Evolutionary conservation across 2,797 vertebrate genomes (phyloP).

Genomic region (Iguana delicatissima): DNA sequence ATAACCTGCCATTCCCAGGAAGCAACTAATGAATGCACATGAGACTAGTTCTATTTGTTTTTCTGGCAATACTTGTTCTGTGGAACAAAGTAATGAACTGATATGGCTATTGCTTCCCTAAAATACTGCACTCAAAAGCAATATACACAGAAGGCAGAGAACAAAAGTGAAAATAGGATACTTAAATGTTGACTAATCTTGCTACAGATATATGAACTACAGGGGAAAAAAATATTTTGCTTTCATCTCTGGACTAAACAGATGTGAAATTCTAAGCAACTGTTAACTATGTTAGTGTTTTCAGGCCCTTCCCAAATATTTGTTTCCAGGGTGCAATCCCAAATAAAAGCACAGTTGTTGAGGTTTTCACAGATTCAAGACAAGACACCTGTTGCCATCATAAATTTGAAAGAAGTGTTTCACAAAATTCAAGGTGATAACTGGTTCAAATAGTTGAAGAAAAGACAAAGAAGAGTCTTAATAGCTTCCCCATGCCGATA

Average conservation of each 20-base stretch:
- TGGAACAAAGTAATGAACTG: conserved; percentile 22
- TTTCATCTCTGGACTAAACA: not conserved
- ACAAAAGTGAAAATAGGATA: conserved; percentile 4
- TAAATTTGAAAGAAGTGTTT: conserved; percentile 22
- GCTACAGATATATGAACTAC: not conserved
- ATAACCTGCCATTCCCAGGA: not conserved
- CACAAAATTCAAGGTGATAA: conserved; percentile 21
- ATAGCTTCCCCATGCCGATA: conserved; percentile 44
- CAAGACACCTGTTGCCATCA: conserved; percentile 7
- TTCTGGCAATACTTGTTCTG: conserved; percentile 55
- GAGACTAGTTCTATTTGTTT: conserved; percentile 53
- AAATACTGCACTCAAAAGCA: conserved; percentile 34
- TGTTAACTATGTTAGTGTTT: conserved; percentile 46
- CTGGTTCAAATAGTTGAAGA: conserved; percentile 15
- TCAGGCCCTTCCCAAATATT: conserved; percentile 23
- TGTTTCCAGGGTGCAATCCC: conserved; percentile 31
- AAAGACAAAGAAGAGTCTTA: not conserved
- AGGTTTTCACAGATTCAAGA: conserved; percentile 30
- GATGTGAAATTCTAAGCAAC: fast-evolving
- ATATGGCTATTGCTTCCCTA: conserved; percentile 21
- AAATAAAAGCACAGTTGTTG: conserved; percentile 24
- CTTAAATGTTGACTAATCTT: conserved; percentile 24
- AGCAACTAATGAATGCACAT: not conserved
- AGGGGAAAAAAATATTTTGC: not conserved
- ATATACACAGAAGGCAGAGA: conserved; percentile 19